Evolutionary conservation across 2,888 invertebrate genomes (phyloP).

Genomic region (Anaspis maculata): DNA sequence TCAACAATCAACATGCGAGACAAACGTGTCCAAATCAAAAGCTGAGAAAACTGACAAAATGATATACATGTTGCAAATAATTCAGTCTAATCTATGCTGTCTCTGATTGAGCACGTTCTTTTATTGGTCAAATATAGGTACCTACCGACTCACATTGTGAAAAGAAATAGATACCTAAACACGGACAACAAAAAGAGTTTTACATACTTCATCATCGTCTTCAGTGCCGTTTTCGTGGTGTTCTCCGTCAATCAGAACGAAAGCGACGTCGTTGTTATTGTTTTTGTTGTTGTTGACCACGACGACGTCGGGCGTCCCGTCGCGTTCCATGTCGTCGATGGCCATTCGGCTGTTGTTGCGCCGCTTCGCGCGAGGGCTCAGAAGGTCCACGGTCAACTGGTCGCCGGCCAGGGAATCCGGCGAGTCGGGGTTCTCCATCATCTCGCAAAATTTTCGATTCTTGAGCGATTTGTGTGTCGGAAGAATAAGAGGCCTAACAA

Average conservation of each 20-base stretch:
- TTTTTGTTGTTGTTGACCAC: slow-evolving; percentile 33
- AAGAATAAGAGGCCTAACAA: too few species aligned
- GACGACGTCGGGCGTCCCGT: slow-evolving; percentile 29
- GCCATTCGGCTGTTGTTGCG: slow-evolving; percentile 30
- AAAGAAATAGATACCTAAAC: slow-evolving; percentile 7
- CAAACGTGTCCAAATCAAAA: too few species aligned
- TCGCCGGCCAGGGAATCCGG: slow-evolving; percentile 41
- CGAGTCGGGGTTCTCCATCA: slow-evolving; percentile 40
- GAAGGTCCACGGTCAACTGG: slow-evolving; percentile 38
- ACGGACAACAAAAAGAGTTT: slow-evolving; percentile 2
- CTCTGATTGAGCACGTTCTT: too few species aligned
- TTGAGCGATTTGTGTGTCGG: too few species aligned
- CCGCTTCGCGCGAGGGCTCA: slow-evolving; percentile 34
- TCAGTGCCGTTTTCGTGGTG: slow-evolving; percentile 31
- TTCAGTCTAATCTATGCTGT: too few species aligned
- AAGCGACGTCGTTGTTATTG: slow-evolving; percentile 42
- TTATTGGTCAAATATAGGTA: too few species aligned
- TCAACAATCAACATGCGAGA: too few species aligned
- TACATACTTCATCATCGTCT: slow-evolving; percentile 39
- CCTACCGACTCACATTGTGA: background rate
- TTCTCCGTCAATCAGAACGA: slow-evolving; percentile 42
- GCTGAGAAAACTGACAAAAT: too few species aligned
- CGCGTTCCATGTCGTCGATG: slow-evolving; percentile 24
- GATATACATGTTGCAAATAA: too few species aligned
- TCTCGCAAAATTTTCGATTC: too few species aligned